Evolutionary conservation across 1,140 invertebrate genomes (phyloP).

Genomic region (Pseudomyrmex flavicornis): DNA sequence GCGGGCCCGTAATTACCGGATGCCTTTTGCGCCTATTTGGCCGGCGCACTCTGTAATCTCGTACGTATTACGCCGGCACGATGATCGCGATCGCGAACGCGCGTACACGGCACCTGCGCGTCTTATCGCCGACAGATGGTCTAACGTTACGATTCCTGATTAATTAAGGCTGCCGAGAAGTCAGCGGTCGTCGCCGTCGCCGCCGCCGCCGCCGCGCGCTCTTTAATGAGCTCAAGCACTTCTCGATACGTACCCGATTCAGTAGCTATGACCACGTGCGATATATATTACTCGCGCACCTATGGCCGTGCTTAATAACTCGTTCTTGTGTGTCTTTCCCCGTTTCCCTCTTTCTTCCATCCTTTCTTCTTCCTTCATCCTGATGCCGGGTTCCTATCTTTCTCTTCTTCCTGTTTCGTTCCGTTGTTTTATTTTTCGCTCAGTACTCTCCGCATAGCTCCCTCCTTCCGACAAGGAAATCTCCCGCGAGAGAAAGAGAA

Average conservation of each 20-base stretch:
- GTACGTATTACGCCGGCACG: slow-evolving; percentile 53
- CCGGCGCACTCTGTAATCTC: slow-evolving; percentile 53
- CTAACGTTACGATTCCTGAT: slow-evolving; percentile 64
- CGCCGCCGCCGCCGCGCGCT: slow-evolving; percentile 34
- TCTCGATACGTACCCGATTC: slow-evolving; percentile 53
- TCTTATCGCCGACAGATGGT: slow-evolving; percentile 60
- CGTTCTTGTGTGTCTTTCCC: neutral
- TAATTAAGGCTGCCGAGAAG: slow-evolving; percentile 67
- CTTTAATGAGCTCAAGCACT: slow-evolving; percentile 67
- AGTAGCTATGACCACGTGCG: slow-evolving; percentile 60
- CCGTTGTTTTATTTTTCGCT: neutral
- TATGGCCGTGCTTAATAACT: slow-evolving; percentile 52
- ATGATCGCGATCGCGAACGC: slow-evolving; percentile 53
- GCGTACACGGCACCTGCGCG: slow-evolving; percentile 52
- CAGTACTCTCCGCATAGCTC: slow-evolving; percentile 7
- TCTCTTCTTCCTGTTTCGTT: neutral
- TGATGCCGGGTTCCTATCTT: neutral
- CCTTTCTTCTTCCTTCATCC: no score
- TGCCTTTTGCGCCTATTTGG: slow-evolving; percentile 59
- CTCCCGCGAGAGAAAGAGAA: slow-evolving; percentile 11
- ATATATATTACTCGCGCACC: slow-evolving; percentile 50
- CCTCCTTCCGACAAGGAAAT: slow-evolving; percentile 40
- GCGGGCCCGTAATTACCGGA: slow-evolving; percentile 49
- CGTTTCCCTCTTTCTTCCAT: neutral
- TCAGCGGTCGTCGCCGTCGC: slow-evolving; percentile 18